Evolutionary conservation across 2,888 invertebrate genomes (phyloP).

Genomic region (Pachycephus smyrnensis): DNA sequence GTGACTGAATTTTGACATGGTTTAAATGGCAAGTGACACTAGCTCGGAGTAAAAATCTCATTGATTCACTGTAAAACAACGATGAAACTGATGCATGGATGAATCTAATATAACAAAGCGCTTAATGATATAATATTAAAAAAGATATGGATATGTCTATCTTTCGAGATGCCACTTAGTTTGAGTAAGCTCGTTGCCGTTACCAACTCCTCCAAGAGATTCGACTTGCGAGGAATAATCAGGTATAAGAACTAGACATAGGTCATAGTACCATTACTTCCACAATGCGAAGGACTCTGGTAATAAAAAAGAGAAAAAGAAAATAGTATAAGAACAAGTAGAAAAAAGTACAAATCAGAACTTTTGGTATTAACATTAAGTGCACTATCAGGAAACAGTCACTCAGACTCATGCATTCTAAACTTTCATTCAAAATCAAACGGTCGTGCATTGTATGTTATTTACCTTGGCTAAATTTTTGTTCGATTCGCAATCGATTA

Average conservation of each 20-base stretch:
- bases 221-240: not conserved
- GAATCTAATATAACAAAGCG: not conserved
- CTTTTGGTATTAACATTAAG: not conserved
- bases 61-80: not conserved
- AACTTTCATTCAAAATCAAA: slow-evolving; percentile 27
- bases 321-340: not conserved
- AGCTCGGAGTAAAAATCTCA: not conserved
- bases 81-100: not conserved
- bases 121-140: not conserved
- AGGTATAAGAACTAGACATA: not conserved
- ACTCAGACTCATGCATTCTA: not conserved
- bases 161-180: not conserved
- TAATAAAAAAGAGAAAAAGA: not conserved
- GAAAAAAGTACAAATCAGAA: not conserved
- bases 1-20: not conserved
- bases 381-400: not conserved
- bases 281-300: not conserved
- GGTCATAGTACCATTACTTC: not conserved
- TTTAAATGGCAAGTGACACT: not conserved
- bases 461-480: slow-evolving; percentile 27
- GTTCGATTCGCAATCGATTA: slow-evolving; percentile 16
- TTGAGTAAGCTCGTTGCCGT: not conserved
- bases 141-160: not conserved
- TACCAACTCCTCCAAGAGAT: not conserved
- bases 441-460: slow-evolving; percentile 42